A percentile compares a stretch with the other conserved stretches of the same genome.
These are phyloP conservation scores for Dryococelus australis DNA, from an alignment of 2,888 invertebrate species.

Conservation along the genomic window DNA sequence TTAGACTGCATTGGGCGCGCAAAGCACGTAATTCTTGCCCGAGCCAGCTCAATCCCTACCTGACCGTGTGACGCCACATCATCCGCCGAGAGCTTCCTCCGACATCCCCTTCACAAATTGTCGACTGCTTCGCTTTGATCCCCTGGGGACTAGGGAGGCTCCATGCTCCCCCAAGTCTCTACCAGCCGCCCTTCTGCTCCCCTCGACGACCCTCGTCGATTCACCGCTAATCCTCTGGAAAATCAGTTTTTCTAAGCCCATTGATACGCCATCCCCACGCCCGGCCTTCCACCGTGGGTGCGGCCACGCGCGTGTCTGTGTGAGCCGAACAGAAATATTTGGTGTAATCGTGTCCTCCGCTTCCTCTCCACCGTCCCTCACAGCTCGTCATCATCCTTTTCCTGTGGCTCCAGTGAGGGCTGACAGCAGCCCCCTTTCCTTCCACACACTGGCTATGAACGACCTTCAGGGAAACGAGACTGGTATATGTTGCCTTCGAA, in stretches of 20 bases:
- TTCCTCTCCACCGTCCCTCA: background rate
- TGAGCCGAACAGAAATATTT: conserved; percentile 46
- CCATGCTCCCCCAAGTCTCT: background rate
- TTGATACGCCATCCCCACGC: conserved; percentile 40
- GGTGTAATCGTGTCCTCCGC: conserved; percentile 41
- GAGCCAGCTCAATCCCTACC: background rate
- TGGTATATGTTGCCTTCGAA: no score
- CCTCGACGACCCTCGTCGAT: conserved; percentile 32
- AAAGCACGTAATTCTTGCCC: background rate
- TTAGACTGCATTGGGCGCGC: background rate
- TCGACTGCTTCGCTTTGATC: conserved; percentile 24
- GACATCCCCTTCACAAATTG: background rate
- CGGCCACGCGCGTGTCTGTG: background rate
- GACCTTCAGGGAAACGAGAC: no score
- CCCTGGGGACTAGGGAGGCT: background rate
- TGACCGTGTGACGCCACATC: background rate
- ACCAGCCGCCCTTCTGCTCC: background rate
- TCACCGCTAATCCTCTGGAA: conserved; percentile 46
- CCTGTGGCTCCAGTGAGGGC: no score
- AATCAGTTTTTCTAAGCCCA: conserved; percentile 47
- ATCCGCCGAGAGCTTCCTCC: background rate
- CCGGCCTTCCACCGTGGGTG: background rate
- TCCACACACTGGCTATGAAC: no score
- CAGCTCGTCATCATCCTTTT: no score
- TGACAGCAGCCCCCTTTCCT: no score